A percentile compares a stretch with the other conserved stretches of the same genome.
These are phyloP conservation scores for Perithous albicinctus DNA, from an alignment of 2,888 invertebrate genomes.

Conservation along the genomic window DNA sequence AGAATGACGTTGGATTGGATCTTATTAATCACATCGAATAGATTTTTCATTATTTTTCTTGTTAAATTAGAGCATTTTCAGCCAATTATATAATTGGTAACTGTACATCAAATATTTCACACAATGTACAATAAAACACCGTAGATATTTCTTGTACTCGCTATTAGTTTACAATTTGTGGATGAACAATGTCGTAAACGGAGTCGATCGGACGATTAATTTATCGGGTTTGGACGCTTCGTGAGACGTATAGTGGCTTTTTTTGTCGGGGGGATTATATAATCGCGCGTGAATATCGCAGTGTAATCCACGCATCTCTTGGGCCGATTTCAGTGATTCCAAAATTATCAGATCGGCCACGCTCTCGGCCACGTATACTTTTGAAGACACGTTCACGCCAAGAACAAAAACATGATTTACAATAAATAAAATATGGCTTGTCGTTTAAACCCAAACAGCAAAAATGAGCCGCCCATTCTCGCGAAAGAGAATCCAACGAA, in stretches of 20 bases:
- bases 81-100: conserved; percentile 82
- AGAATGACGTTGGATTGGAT: conserved; percentile 58
- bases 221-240: conserved; percentile 79
- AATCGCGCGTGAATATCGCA: conserved; percentile 24
- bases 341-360: conserved; percentile 79
- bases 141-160: conserved; percentile 78
- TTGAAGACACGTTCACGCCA: conserved; percentile 18
- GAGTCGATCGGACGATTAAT: conserved; percentile 81
- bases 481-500: conserved; percentile 4
- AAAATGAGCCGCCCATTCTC: conserved; percentile 16
- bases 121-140: conserved; percentile 82
- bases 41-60: conserved; percentile 49
- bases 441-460: conserved; percentile 58
- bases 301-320: neutral
- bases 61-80: conserved; percentile 79
- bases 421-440: conserved; percentile 58
- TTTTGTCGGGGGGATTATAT: conserved; percentile 2
- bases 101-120: conserved; percentile 83
- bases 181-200: conserved; percentile 79
- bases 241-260: conserved; percentile 76
- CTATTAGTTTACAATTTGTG: conserved; percentile 79
- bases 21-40: conserved; percentile 74
- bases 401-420: conserved; percentile 33
- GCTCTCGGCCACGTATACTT: conserved; percentile 38
- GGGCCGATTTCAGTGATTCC: conserved; percentile 68